Evolutionary conservation across 1,140 invertebrate genomes (phyloP).

Genomic region (Amphibalanus amphitrite): DNA sequence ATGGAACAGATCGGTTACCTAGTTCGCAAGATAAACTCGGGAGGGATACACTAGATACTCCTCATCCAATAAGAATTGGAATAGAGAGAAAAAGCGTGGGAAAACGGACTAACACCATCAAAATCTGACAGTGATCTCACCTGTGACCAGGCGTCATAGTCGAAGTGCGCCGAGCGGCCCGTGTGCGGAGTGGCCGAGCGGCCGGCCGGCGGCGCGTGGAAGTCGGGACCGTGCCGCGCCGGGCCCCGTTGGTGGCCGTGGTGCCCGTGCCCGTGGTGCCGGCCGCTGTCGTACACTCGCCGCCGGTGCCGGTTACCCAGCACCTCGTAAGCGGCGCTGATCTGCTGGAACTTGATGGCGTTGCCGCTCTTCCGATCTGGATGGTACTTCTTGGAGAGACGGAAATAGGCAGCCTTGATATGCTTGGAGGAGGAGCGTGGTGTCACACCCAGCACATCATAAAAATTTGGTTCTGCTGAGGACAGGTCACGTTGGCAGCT

Average conservation of each 20-base stretch:
- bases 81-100: no score
- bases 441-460: neutral
- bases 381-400: slow-evolving; percentile 30
- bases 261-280: no score
- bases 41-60: no score
- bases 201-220: no score
- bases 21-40: no score
- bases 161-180: neutral
- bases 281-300: slow-evolving; percentile 22
- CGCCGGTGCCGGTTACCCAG: slow-evolving; percentile 25
- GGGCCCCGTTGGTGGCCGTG: neutral
- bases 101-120: no score
- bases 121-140: no score
- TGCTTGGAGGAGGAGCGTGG: slow-evolving; percentile 17
- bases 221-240: no score
- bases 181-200: neutral
- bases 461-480: neutral
- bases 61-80: no score
- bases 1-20: no score
- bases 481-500: neutral
- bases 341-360: slow-evolving; percentile 24
- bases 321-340: slow-evolving; percentile 32
- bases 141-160: neutral
- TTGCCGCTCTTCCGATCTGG: slow-evolving; percentile 27
- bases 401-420: slow-evolving; percentile 32